A percentile compares a stretch with the other conserved stretches of the same genome.
Conservation (phyloP, 2,113 vertebrate species). For the human (Homo sapiens) region DNA sequence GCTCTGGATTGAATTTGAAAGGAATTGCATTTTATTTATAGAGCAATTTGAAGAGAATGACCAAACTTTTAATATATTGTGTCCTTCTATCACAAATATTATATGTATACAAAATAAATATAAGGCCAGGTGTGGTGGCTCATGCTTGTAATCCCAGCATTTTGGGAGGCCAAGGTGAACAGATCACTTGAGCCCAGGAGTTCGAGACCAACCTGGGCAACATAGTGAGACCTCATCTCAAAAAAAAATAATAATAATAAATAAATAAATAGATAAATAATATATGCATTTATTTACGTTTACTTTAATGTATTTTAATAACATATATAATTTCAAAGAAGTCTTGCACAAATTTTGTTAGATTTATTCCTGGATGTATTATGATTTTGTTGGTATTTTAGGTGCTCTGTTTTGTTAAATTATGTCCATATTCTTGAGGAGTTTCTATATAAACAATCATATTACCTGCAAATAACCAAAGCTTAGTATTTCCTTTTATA, state of each 20-base stretch:
- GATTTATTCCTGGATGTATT: not conserved
- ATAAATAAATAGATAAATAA: not conserved
- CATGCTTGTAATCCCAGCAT: too few relatives aligned
- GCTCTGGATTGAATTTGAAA: not conserved
- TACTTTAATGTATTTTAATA: not conserved
- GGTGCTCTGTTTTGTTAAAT: not conserved
- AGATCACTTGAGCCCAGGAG: too few relatives aligned
- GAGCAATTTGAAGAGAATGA: not conserved
- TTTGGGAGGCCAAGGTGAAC: too few relatives aligned
- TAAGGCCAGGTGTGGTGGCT: too few relatives aligned
- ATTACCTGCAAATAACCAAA: not conserved
- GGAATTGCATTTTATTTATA: not conserved
- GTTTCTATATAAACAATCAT: not conserved
- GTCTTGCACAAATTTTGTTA: not conserved
- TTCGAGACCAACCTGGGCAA: too few relatives aligned
- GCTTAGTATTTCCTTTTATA: not conserved
- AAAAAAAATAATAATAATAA: not conserved
- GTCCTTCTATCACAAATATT: not conserved
- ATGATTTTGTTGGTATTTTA: not conserved
- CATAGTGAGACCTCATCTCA: too few relatives aligned
- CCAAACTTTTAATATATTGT: not conserved
- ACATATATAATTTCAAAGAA: not conserved
- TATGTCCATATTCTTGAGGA: not conserved
- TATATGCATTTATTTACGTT: not conserved
- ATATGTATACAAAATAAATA: not conserved